Percentiles rank a stretch among this genome's conserved stretches.
Conservation (phyloP, 2,113 vertebrate species). For the Phycodurus eques region DNA sequence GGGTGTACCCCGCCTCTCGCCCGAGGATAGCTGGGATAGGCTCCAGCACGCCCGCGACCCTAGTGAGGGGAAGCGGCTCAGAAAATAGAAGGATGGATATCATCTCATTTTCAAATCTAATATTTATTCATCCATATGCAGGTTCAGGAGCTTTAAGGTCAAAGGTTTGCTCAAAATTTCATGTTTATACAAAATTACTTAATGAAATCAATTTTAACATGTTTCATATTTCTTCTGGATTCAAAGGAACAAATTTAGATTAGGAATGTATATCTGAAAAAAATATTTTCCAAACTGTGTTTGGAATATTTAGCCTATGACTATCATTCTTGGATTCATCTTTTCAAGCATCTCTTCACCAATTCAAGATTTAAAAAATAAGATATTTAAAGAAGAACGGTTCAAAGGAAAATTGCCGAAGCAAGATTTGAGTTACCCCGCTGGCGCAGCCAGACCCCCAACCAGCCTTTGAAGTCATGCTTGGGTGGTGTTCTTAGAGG, state of each 20-base stretch:
- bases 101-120: no score
- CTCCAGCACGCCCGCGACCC: no score
- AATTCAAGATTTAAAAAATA: neutral
- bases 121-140: no score
- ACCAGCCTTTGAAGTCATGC: slow-evolving; percentile 28
- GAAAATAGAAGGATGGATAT: no score
- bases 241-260: neutral
- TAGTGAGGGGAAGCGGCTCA: no score
- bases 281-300: neutral
- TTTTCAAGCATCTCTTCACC: neutral
- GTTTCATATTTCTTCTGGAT: no score
- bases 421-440: slow-evolving; percentile 6
- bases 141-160: no score
- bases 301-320: neutral
- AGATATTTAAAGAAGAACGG: neutral
- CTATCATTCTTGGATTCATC: neutral
- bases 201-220: no score
- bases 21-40: no score
- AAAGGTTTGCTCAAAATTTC: no score
- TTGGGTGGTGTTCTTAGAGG: slow-evolving; percentile 16
- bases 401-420: neutral
- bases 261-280: neutral
- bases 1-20: no score
- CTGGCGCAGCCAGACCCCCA: neutral
- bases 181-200: no score